Conservation (phyloP, 2,113 vertebrate species). For the Gymnarchus niloticus region DNA sequence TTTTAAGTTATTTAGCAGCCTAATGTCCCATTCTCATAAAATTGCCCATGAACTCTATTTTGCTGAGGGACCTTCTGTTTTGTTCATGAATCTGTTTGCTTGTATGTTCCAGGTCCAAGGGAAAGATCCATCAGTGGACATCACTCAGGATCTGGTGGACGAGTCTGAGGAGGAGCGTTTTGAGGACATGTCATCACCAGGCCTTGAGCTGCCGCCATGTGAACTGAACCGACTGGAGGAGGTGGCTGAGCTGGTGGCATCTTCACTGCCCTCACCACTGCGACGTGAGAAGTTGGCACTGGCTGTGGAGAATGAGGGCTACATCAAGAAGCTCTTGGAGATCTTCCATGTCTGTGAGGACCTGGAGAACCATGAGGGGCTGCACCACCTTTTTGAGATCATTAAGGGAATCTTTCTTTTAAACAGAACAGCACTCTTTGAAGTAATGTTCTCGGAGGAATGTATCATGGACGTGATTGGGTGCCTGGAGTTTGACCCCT, state of each 20-base stretch:
- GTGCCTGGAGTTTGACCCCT: slow-evolving; percentile 96
- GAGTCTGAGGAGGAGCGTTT: slow-evolving; percentile 98
- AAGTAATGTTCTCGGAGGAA: slow-evolving; percentile 99
- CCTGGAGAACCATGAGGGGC: slow-evolving; percentile 93
- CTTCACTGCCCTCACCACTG: slow-evolving; percentile 88
- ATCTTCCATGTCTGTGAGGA: slow-evolving; percentile 96
- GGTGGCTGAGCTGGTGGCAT: slow-evolving; percentile 91
- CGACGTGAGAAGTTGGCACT: slow-evolving; percentile 96
- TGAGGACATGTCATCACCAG: slow-evolving; percentile 97
- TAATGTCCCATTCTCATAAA: not conserved
- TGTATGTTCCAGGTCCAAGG: slow-evolving; percentile 83
- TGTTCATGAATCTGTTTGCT: not conserved
- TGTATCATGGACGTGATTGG: slow-evolving; percentile 99
- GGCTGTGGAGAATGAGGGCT: slow-evolving; percentile 96
- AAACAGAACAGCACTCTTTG: slow-evolving; percentile 98
- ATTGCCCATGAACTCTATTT: not conserved
- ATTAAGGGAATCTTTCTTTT: slow-evolving; percentile 98
- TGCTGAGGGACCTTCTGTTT: not conserved
- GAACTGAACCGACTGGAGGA: slow-evolving; percentile 92
- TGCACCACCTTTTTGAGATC: slow-evolving; percentile 97
- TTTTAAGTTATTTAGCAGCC: not conserved
- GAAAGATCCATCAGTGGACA: slow-evolving; percentile 96
- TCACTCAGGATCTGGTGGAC: slow-evolving; percentile 96
- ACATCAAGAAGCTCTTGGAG: slow-evolving; percentile 97
- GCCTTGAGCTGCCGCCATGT: slow-evolving; percentile 89